These are phyloP conservation scores for Chrysomela aeneicollis DNA, from an alignment of 2,888 invertebrate species.

Conservation along the genomic window DNA sequence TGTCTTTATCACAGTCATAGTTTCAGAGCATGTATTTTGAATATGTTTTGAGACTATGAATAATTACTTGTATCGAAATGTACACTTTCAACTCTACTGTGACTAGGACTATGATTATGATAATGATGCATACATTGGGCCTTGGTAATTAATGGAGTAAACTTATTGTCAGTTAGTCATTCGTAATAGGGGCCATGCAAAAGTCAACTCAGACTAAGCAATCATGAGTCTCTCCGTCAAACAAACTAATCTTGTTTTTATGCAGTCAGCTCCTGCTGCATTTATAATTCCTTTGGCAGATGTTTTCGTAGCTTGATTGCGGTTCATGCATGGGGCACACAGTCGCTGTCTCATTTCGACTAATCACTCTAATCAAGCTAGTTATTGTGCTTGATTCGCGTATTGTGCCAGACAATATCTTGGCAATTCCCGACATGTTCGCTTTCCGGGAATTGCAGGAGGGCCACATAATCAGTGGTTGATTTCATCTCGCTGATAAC, in stretches of 20 bases:
- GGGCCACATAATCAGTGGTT: conserved; percentile 33
- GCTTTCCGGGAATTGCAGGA: conserved; percentile 27
- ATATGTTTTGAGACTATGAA: too few species aligned
- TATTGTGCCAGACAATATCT: conserved; percentile 49
- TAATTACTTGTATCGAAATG: too few species aligned
- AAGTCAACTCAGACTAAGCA: neutral
- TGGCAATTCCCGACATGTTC: conserved; percentile 42
- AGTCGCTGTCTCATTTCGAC: conserved; percentile 17
- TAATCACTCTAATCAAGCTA: conserved; percentile 52
- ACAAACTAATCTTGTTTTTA: conserved; percentile 11
- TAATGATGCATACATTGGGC: too few species aligned
- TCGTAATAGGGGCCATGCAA: neutral
- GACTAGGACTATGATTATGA: too few species aligned
- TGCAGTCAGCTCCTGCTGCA: neutral
- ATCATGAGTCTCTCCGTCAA: neutral
- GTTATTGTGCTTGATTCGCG: conserved; percentile 53
- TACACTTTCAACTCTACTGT: too few species aligned
- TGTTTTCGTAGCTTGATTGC: conserved; percentile 23
- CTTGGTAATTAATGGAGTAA: neutral
- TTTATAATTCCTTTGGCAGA: conserved; percentile 22
- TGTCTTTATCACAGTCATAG: too few species aligned
- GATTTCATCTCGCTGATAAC: conserved; percentile 38
- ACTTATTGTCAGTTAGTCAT: neutral
- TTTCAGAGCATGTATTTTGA: too few species aligned
- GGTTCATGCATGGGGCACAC: conserved; percentile 39